These are phyloP conservation scores for Larimichthys polyactis DNA, from an alignment of 2,113 vertebrate genomes.

Conservation along the genomic window DNA sequence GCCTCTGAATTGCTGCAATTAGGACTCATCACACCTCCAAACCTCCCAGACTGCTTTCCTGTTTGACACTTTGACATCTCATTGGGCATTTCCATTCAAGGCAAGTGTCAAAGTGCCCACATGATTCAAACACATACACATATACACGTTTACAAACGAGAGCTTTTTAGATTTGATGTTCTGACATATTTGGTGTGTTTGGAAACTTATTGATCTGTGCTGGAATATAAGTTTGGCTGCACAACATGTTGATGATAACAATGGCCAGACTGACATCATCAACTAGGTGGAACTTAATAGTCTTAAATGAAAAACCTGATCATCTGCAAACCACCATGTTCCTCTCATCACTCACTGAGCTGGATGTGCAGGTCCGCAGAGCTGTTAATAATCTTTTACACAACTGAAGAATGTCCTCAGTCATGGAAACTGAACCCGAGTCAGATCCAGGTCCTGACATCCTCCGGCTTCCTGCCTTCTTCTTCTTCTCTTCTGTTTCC, in stretches of 20 bases:
- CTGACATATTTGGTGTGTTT: no score
- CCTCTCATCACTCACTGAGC: neutral
- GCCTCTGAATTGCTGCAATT: constrained; percentile 39
- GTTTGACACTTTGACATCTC: constrained; percentile 18
- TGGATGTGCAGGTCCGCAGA: constrained; percentile 42
- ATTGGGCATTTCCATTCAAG: neutral
- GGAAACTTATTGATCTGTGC: no score
- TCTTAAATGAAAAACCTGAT: constrained; percentile 9
- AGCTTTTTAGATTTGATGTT: no score
- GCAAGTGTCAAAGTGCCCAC: neutral
- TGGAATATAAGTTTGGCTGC: neutral
- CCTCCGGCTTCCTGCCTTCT: constrained; percentile 64
- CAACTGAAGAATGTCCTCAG: constrained; percentile 34
- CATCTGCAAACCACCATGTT: neutral
- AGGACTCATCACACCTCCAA: constrained; percentile 20
- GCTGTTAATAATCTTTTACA: constrained; percentile 43
- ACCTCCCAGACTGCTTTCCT: constrained; percentile 35
- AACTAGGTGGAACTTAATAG: neutral
- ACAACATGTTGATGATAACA: neutral
- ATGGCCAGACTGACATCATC: neutral
- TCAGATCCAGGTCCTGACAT: constrained; percentile 50
- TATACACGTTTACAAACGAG: no score
- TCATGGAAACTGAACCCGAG: constrained; percentile 63
- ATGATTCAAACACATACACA: neutral
- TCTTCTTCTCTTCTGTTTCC: constrained; percentile 31